These are phyloP conservation scores for Medauroidea extradentata DNA, from an alignment of 1,140 invertebrate species.

Conservation along the genomic window DNA sequence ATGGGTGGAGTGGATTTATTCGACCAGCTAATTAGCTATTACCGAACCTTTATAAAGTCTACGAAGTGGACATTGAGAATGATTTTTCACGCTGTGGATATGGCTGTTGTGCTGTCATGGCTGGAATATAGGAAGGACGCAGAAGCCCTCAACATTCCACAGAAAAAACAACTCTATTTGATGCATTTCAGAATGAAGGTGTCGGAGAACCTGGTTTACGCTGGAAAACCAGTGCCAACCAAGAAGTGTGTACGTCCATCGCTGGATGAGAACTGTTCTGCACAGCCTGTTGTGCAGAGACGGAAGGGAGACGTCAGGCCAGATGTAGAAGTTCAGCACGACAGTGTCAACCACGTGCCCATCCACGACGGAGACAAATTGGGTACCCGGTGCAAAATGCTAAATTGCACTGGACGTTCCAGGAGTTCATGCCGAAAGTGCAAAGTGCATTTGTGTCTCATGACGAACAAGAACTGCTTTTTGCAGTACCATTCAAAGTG, in stretches of 20 bases:
- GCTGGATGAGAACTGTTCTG: neutral
- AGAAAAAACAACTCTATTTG: constrained; percentile 13
- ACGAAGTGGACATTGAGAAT: constrained; percentile 36
- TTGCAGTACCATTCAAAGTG: no score
- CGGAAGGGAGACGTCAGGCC: no score
- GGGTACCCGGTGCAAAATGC: no score
- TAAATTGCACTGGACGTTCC: no score
- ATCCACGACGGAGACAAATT: no score
- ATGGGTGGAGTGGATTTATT: constrained; percentile 42
- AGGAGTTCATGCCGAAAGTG: no score
- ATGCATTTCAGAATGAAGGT: constrained; percentile 11
- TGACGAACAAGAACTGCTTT: no score
- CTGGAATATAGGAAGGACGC: constrained; percentile 28
- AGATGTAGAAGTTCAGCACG: no score
- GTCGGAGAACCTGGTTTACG: constrained; percentile 8
- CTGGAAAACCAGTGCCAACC: neutral
- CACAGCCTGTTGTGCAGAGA: no score
- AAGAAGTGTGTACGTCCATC: constrained; percentile 4
- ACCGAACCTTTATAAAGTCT: constrained; percentile 29
- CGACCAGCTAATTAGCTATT: constrained; percentile 28
- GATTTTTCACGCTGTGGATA: constrained; percentile 31
- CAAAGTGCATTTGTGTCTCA: no score
- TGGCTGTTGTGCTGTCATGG: constrained; percentile 28
- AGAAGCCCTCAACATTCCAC: neutral
- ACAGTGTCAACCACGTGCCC: no score